Percentiles rank a stretch among this genome's conserved stretches.
Conservation (phyloP, 2,113 vertebrate species). For the Erinaceus europaeus region DNA sequence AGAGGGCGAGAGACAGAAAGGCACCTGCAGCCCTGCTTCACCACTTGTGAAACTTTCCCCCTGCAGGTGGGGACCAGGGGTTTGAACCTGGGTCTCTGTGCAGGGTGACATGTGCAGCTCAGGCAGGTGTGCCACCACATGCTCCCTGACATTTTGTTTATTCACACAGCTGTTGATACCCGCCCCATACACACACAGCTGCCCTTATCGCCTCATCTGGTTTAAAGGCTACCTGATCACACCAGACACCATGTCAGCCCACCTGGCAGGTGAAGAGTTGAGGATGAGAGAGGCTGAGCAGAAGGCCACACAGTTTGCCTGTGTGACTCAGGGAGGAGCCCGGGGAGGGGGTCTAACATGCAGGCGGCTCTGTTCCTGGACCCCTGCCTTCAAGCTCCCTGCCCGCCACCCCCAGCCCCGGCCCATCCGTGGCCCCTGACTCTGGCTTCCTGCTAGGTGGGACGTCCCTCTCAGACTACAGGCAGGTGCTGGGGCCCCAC, state of each 20-base stretch:
- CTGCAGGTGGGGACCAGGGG: too few relatives aligned
- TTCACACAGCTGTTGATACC: fast-evolving
- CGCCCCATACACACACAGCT: too few relatives aligned
- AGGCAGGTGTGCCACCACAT: too few relatives aligned
- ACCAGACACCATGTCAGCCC: not conserved
- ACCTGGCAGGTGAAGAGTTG: not conserved
- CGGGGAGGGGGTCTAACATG: fast-evolving
- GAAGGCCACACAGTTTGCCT: not conserved
- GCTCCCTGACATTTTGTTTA: not conserved
- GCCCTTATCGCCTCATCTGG: not conserved
- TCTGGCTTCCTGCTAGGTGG: constrained; percentile 64
- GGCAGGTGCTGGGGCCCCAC: constrained; percentile 81
- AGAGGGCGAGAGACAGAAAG: too few relatives aligned
- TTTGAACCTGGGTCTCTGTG: too few relatives aligned
- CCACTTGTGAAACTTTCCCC: too few relatives aligned
- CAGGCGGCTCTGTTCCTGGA: not conserved
- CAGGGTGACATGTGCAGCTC: too few relatives aligned
- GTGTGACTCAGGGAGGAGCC: not conserved
- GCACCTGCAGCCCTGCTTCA: too few relatives aligned
- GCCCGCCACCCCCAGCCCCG: not conserved
- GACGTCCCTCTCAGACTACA: constrained; percentile 54
- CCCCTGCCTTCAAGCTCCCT: fast-evolving
- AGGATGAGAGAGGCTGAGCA: not conserved
- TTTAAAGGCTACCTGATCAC: not conserved
- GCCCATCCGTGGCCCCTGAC: too few relatives aligned